phyloP scores from a whole-genome alignment of 1,140 invertebrate genomes.

The Pseudomyrmex cubaensis region DNA sequence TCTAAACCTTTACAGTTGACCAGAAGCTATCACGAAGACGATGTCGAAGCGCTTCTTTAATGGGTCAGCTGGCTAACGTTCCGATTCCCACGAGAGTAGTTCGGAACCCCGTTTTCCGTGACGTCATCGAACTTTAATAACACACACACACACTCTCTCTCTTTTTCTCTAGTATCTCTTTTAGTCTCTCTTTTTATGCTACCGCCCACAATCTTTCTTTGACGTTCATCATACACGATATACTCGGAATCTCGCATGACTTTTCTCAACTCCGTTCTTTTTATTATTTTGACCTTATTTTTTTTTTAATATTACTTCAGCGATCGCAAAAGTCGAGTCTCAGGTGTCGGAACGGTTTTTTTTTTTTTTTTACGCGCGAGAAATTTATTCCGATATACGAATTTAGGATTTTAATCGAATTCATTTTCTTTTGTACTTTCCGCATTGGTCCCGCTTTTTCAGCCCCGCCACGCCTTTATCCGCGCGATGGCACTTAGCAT shows the following conservation, averaged over 20 bases:
- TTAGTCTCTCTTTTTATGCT: background rate
- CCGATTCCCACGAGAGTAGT: conserved; percentile 73
- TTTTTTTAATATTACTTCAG: too few species aligned
- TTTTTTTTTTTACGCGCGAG: too few species aligned
- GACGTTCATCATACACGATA: background rate
- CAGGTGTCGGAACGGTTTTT: too few species aligned
- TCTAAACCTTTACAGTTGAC: conserved; percentile 75
- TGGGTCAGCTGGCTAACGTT: conserved; percentile 75
- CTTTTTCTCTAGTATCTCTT: background rate
- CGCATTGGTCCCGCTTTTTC: conserved; percentile 28
- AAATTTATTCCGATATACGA: conserved; percentile 27
- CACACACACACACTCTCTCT: background rate
- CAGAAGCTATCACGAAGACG: conserved; percentile 69
- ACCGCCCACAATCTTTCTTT: too few species aligned
- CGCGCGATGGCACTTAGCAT: conserved; percentile 76
- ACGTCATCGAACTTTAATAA: conserved; percentile 72
- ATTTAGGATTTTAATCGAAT: conserved; percentile 50
- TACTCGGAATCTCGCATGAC: background rate
- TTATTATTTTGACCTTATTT: too few species aligned
- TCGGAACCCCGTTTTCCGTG: conserved; percentile 54
- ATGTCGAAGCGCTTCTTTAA: conserved; percentile 69
- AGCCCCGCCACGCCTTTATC: conserved; percentile 11
- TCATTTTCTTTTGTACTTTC: conserved; percentile 42
- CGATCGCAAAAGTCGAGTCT: too few species aligned
- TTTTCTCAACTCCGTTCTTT: background rate